These are phyloP conservation scores for Hyperopisus bebe DNA, from an alignment of 2,113 vertebrate genomes.

Conservation along the genomic window DNA sequence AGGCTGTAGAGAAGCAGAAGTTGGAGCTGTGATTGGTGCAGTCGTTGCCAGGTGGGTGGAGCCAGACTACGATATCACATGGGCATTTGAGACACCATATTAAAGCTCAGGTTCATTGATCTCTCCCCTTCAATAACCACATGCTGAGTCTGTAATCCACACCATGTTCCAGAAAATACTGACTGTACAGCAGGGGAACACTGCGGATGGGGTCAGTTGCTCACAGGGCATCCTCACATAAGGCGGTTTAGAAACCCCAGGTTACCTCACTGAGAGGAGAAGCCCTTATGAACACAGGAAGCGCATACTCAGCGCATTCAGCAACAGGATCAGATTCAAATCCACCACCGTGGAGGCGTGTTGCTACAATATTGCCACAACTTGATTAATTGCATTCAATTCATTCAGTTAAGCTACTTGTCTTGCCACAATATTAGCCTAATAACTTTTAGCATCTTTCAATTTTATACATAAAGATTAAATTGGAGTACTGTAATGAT, in stretches of 20 bases:
- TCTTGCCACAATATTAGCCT: not conserved
- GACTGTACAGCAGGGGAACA: not conserved
- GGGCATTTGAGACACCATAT: not conserved
- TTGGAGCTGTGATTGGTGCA: constrained; percentile 67
- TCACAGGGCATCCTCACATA: not conserved
- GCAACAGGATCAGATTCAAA: not conserved
- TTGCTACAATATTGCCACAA: not conserved
- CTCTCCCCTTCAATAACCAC: not conserved
- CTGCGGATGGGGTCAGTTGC: not conserved
- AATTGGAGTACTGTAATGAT: not conserved
- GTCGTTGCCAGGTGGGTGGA: constrained; percentile 75
- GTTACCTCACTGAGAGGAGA: not conserved
- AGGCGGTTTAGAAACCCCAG: not conserved
- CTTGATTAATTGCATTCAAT: not conserved
- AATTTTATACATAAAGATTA: not conserved
- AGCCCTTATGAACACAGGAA: not conserved
- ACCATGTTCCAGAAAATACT: not conserved
- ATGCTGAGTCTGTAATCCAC: not conserved
- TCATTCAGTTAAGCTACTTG: not conserved
- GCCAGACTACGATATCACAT: not conserved
- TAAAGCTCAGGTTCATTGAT: not conserved
- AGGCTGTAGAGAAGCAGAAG: constrained; percentile 71
- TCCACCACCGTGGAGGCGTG: not conserved
- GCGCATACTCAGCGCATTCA: not conserved
- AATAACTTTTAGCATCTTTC: not conserved